Conservation (phyloP, 2,797 vertebrate species). For the Poecilia velifera region DNA sequence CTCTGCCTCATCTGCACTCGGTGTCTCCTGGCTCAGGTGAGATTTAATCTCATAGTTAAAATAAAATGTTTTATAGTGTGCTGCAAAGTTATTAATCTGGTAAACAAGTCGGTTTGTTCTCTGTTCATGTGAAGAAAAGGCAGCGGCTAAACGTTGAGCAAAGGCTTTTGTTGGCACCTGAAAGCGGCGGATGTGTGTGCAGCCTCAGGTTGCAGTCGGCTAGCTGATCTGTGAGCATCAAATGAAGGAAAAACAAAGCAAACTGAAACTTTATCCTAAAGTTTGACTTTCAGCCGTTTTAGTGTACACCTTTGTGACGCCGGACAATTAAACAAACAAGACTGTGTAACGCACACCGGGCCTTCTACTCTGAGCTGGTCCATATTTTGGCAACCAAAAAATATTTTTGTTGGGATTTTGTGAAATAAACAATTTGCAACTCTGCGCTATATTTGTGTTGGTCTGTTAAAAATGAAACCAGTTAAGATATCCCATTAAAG, state of each 20-base stretch:
- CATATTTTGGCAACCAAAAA: background rate
- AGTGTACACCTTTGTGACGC: background rate
- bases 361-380: background rate
- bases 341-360: background rate
- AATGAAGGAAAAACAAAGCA: conserved; percentile 23
- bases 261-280: conserved; percentile 33
- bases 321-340: background rate
- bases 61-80: background rate
- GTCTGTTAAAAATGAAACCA: background rate
- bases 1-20: conserved; percentile 13
- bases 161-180: conserved; percentile 40
- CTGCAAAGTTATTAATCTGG: background rate
- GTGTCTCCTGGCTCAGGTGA: conserved; percentile 36
- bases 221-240: conserved; percentile 23
- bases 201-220: conserved; percentile 48
- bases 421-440: background rate
- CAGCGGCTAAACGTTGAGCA: conserved; percentile 4
- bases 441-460: background rate
- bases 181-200: conserved; percentile 12
- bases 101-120: background rate
- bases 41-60: background rate
- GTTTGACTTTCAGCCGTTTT: conserved; percentile 7
- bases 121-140: background rate
- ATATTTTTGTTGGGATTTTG: background rate
- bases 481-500: background rate